Percentiles rank a stretch among this genome's conserved stretches.
These are phyloP conservation scores for Amblyopsis hoosieri DNA, from an alignment of 2,797 vertebrate genomes.

Conservation along the genomic window DNA sequence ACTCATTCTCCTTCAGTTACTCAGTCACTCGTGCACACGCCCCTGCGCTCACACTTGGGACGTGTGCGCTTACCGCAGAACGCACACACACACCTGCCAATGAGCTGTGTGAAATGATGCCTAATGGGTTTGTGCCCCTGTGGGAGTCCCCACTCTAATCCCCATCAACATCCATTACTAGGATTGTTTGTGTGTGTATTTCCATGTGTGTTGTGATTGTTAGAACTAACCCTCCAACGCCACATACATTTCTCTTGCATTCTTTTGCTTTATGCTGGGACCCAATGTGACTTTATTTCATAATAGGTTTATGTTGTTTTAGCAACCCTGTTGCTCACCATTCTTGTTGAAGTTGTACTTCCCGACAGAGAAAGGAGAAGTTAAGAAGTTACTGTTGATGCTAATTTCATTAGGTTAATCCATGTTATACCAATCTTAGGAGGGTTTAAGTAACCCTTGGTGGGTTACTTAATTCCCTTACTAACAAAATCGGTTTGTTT, in stretches of 20 bases:
- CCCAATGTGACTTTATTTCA: slow-evolving; percentile 12
- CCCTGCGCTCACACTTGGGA: slow-evolving; percentile 3
- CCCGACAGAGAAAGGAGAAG: background rate
- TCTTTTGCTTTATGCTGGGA: slow-evolving; percentile 21
- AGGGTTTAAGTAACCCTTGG: no score
- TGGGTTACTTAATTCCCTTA: no score
- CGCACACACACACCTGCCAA: slow-evolving; percentile 59
- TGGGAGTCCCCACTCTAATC: slow-evolving; percentile 77
- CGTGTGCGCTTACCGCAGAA: background rate
- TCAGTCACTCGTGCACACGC: slow-evolving; percentile 48
- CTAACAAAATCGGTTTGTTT: no score
- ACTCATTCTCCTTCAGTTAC: slow-evolving; percentile 59
- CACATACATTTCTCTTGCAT: slow-evolving; percentile 9
- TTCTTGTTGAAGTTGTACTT: slow-evolving; percentile 26
- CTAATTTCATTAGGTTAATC: no score
- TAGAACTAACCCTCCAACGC: slow-evolving; percentile 2
- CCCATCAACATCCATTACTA: slow-evolving; percentile 77
- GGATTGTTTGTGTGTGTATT: slow-evolving; percentile 65
- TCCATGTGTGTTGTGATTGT: slow-evolving; percentile 11
- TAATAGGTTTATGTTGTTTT: slow-evolving; percentile 10
- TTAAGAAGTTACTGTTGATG: no score
- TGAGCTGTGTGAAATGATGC: slow-evolving; percentile 77
- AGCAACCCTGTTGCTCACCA: slow-evolving; percentile 7
- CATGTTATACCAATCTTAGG: no score
- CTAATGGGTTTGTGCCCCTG: slow-evolving; percentile 71